Base-by-base conservation (phyloP, 2,888 invertebrate genomes). In the Cryptus armator region DNA sequence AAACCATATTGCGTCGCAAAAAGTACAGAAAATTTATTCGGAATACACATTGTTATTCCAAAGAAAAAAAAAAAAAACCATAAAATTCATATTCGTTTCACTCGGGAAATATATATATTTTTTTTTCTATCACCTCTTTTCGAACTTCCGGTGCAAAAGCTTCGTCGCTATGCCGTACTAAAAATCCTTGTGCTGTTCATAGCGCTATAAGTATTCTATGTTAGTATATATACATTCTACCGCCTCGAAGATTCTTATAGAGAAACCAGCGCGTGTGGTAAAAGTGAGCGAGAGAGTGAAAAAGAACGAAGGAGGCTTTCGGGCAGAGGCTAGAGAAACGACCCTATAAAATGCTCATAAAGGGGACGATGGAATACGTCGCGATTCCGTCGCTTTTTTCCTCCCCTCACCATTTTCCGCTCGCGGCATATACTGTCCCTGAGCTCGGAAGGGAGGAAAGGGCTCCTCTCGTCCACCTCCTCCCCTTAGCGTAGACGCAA, bases 311-410 rank as follows among this genome's bases (percentile, higher is more conserved):
- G n/a, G 48, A 76, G 66, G 66, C 64, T 75, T 64, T 43, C 43
- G 43, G 16, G 64, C 64, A 2, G 51, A 37, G 43, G 75, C 75
- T 51, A 48, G 43, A 66, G 51, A 44, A 81, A 87, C 83, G 86
- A 84, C 83, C 81, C 85, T 87, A 83, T 90, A 89, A 90, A 90
- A 89, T 79, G 83, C 75, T 75, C 87, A 87, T 89, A 89, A 90
- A 88, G 85, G 66, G 85, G 66, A 19, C 16, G 80, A 53, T 86
- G 87, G 87, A 90, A 88, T 89, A 88, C 88, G 85, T 79, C 79
- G 85, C 83, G 88, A 87, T 87, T 79, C 74, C 83, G 72, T 82
- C 82, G 81, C 84, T 82, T 88, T 78, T 16, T 68, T 56, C 53
- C 9, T 2, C 37, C 29, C 74, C 86, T 88, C 88, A 89, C 87